Evolutionary conservation across 1,140 invertebrate species (phyloP), one percentile per base, ranked within the genome.

Genomic region (Diachasmimorpha longicaudata): DNA sequence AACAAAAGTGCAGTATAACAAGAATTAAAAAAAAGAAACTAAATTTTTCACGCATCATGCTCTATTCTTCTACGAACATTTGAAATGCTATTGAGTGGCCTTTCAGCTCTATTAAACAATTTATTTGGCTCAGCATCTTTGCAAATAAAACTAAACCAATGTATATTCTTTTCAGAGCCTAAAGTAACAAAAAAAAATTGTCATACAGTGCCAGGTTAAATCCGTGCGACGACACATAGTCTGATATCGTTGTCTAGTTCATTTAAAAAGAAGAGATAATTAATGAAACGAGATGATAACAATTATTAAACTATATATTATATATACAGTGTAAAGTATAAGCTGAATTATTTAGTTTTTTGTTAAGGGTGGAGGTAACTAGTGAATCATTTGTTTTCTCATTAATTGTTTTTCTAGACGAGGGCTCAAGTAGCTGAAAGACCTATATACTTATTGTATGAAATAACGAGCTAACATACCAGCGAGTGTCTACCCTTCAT

Each of bases 81-180:
- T 21, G 37, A 52, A 25, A 73, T 36, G 31, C 36, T 68, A 37
- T 68, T 68, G 21, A 48, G 14, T 58, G 25, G 70, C 44, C 36
- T 58, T 68, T 23, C 46, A 63, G 23, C 48, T 58, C 48, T 31
- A 19, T 19, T 37, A 37, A 68, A 39, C 23, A 68, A 55, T 70
- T 70, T 31, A 25, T 39, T 67, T 69, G 36, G 36, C 13, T 72
- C 21, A 55, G 48, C 16, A 55, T 31, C n/a, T 72, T 37, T 55
- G 21, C 70, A 72, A 55, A 55, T 52, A 66, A 42, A 25, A 63
- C 11, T 13, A 63, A 63, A n/a, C 14, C 31, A 44, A 58, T 14
- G 16, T 71, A 73, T 69, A 76, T 79, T 77, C 76, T 77, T 73
- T 73, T 77, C 76, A 75, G 78, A 79, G 78, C 78, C 68, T 70